Conservation (phyloP, 2,888 invertebrate genomes). For the Tiliacea citrago region DNA sequence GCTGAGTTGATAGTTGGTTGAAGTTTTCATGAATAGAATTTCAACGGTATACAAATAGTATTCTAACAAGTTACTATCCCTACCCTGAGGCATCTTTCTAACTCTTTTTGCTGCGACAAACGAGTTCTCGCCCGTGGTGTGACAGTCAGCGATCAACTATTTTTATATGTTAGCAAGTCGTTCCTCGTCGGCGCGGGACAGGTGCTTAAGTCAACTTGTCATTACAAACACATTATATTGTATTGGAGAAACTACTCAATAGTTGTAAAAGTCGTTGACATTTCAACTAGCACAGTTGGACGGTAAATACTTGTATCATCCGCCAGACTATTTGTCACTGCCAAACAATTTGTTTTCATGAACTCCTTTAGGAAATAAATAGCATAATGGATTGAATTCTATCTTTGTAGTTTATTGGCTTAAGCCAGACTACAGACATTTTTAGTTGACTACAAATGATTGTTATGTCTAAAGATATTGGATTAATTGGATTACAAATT, state of each 20-base stretch:
- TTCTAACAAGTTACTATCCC: neutral
- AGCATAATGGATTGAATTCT: constrained; percentile 12
- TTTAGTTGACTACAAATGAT: neutral
- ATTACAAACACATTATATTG: constrained; percentile 5
- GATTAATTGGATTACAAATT: neutral
- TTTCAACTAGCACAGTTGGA: neutral
- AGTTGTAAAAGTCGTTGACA: neutral
- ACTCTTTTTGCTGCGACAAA: too few species aligned
- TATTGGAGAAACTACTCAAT: neutral
- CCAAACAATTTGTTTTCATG: constrained; percentile 9
- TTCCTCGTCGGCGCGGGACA: neutral
- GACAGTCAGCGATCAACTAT: too few species aligned
- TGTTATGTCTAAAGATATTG: neutral
- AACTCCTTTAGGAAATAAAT: constrained; percentile 1
- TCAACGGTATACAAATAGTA: neutral
- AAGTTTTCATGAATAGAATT: constrained; percentile 1
- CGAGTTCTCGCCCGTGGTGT: too few species aligned
- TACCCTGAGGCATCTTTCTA: too few species aligned
- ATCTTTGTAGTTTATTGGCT: neutral
- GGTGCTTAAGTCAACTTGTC: neutral
- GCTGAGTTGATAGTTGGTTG: too few species aligned
- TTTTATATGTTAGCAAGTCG: neutral
- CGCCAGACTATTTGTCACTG: neutral
- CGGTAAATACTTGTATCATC: neutral
- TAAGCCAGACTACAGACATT: neutral